These are phyloP conservation scores for Phaonia tiefii DNA, from an alignment of 2,888 invertebrate species.

Conservation along the genomic window DNA sequence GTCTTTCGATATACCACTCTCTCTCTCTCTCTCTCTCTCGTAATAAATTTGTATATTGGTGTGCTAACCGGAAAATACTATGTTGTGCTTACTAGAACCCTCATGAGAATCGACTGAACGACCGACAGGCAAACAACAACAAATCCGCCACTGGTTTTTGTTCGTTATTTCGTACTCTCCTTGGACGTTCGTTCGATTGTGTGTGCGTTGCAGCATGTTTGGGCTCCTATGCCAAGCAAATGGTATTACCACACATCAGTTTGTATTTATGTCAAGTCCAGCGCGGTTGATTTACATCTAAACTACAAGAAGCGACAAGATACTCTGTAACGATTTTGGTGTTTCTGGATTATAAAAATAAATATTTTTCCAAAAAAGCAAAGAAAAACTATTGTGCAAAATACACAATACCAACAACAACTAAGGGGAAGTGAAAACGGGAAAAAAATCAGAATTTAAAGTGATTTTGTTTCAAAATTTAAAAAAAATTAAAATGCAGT, in stretches of 20 bases:
- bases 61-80: slow-evolving; percentile 52
- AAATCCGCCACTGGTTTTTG: slow-evolving; percentile 29
- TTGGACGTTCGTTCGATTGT: not conserved
- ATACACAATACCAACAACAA: slow-evolving; percentile 21
- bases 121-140: slow-evolving; percentile 34
- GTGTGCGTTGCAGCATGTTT: slow-evolving; percentile 39
- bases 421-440: not conserved
- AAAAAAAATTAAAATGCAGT: slow-evolving; percentile 55
- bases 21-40: slow-evolving; percentile 1
- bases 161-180: slow-evolving; percentile 9
- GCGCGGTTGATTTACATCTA: slow-evolving; percentile 61
- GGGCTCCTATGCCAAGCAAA: slow-evolving; percentile 55
- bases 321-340: too few relatives aligned
- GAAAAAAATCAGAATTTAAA: not conserved
- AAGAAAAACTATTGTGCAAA: slow-evolving; percentile 48
- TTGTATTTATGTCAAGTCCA: slow-evolving; percentile 68
- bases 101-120: too few relatives aligned
- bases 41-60: slow-evolving; percentile 17
- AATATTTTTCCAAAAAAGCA: slow-evolving; percentile 40
- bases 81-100: slow-evolving; percentile 49
- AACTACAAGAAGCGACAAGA: too few relatives aligned
- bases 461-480: not conserved
- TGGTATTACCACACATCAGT: slow-evolving; percentile 62
- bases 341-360: slow-evolving; percentile 28
- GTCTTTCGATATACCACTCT: not conserved